These are phyloP conservation scores for Pituophis catenifer DNA, from an alignment of 2,113 vertebrate species.

Conservation along the genomic window DNA sequence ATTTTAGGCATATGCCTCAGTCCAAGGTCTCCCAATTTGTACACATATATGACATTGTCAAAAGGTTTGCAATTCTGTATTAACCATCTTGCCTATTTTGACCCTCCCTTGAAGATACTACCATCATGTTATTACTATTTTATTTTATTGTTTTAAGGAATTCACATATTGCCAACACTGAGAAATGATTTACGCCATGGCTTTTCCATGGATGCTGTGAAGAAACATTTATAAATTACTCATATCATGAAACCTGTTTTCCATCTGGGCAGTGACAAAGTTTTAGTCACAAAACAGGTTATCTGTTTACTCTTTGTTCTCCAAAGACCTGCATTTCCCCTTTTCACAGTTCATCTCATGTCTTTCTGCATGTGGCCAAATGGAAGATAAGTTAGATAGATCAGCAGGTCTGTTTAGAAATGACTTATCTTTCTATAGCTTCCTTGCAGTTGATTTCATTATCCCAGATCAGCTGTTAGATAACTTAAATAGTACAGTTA, in stretches of 20 bases:
- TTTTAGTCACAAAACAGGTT: background rate
- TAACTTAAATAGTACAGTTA: background rate
- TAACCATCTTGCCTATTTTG: background rate
- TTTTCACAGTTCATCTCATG: background rate
- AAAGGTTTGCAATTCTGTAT: background rate
- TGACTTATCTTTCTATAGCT: background rate
- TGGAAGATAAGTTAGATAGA: background rate
- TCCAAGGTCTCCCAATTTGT: background rate
- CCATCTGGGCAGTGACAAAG: background rate
- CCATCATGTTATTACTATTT: background rate
- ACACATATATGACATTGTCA: background rate
- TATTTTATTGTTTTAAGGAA: background rate
- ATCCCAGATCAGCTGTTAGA: background rate
- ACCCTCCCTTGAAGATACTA: background rate
- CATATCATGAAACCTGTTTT: background rate
- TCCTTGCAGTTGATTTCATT: background rate
- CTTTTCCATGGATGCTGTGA: background rate
- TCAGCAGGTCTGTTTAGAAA: background rate
- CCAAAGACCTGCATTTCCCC: background rate
- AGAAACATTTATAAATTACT: background rate
- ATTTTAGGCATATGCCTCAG: background rate
- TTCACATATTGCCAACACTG: background rate
- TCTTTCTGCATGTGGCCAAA: background rate
- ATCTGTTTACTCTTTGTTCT: background rate
- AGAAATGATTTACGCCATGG: background rate